Base-by-base conservation (phyloP, 1,140 invertebrate species). In the Luehdorfia chinensis region DNA sequence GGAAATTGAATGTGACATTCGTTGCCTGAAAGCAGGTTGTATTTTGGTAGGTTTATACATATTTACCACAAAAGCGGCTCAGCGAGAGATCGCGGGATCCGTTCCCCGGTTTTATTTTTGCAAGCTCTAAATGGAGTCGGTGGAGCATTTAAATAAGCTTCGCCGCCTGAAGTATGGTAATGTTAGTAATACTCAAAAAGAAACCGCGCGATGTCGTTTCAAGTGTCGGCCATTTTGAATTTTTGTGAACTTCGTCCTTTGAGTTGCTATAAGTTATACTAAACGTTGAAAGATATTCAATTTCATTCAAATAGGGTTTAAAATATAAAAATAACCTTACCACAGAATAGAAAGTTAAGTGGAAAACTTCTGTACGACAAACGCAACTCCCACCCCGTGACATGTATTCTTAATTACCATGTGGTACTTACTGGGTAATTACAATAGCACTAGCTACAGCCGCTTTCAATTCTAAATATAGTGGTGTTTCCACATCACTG, bases 71-170 rank as follows among this genome's bases (percentile, higher is more conserved):
- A 83, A 84, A 86, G 72, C 83, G 83, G 83, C 79, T 86, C 78
- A 75, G 65, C 65, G 75, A 70, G 72, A 80, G 75, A 80, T 80
- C 77, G 71, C 73, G 66, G 75, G 78, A 83, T 81, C 81, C 70
- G 71, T 79, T 75, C 77, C 62, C 69, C 61, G 63, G 76, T 86
- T 86, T 86, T 84, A 84, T 86, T 86, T 86, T 86, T 79, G 78
- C 83, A 84, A 86, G 76, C 78, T 84, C 79, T 86, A 86, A 86
- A 84, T 86, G 83, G 83, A 86, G 83, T 84, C 83, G 77, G 83
- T 86, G 77, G 79, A 80, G 77, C 83, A 86, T 86, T 86, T 86
- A 84, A 86, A 86, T 86, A 86, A 86, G 77, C 79, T 74, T 72
- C 83, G 66, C 56, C 72, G 76, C 58, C 75, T 80, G 79, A 81